These are phyloP conservation scores for Rhinella marina DNA, from an alignment of 2,797 vertebrate species.

Conservation along the genomic window DNA sequence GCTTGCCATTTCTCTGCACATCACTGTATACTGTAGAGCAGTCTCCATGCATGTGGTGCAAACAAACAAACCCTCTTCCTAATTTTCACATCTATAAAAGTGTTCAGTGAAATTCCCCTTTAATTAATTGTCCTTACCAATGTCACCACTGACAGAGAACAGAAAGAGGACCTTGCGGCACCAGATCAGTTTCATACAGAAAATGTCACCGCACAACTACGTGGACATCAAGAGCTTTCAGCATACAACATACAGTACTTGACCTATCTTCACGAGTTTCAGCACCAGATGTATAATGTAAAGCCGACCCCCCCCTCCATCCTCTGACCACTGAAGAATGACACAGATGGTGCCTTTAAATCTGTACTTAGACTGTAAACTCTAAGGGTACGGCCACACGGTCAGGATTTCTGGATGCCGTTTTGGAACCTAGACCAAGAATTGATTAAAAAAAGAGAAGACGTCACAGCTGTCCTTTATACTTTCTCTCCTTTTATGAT, in stretches of 20 bases:
- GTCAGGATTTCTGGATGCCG: too few species aligned
- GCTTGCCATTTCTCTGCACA: not conserved
- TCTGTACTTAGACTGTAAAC: not conserved
- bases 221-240: not conserved
- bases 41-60: not conserved
- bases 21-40: not conserved
- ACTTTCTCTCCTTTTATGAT: too few species aligned
- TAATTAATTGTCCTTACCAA: conserved; percentile 1
- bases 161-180: not conserved
- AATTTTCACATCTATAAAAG: not conserved
- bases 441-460: too few species aligned
- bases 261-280: not conserved
- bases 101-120: not conserved
- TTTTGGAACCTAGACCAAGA: too few species aligned
- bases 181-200: not conserved
- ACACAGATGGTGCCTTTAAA: not conserved
- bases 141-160: not conserved
- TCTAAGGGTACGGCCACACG: not conserved
- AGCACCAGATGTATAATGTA: not conserved
- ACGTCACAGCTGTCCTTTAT: too few species aligned
- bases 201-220: not conserved
- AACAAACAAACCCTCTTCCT: not conserved
- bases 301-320: too few species aligned
- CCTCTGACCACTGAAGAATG: too few species aligned
- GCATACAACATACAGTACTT: not conserved